Percentiles rank a stretch among this genome's conserved stretches.
Evolutionary conservation across 2,888 invertebrate genomes (phyloP).

Genomic region (Polyploca ridens): DNA sequence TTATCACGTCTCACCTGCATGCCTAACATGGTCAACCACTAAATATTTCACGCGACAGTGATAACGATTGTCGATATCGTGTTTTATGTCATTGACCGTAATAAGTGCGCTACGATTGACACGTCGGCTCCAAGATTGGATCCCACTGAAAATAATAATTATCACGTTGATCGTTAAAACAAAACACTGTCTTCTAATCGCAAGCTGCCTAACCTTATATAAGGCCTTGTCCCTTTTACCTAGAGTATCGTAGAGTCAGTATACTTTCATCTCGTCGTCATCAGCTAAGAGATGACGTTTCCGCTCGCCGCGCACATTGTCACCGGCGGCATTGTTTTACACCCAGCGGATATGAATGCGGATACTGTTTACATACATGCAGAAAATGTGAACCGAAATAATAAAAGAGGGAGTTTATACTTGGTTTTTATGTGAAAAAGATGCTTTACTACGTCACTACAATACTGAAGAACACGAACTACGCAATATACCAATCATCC

Average conservation of each 20-base stretch:
- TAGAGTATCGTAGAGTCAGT: neutral
- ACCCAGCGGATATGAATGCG: constrained; percentile 26
- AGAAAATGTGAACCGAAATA: neutral
- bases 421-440: neutral
- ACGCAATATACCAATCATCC: no score
- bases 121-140: no score
- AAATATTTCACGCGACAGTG: no score
- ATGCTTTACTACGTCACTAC: neutral
- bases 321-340: constrained; percentile 43
- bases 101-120: no score
- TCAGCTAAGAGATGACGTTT: constrained; percentile 48
- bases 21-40: no score
- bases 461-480: no score
- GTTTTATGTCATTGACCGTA: no score
- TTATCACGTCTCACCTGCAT: no score
- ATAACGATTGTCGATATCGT: no score
- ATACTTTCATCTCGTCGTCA: constrained; percentile 29
- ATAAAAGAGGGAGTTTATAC: neutral
- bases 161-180: neutral
- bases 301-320: constrained; percentile 61
- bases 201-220: neutral
- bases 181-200: neutral
- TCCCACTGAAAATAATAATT: no score
- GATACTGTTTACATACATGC: constrained; percentile 20
- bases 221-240: neutral